Percentiles rank a stretch among this genome's conserved stretches.
phyloP scores from a whole-genome alignment of 2,888 invertebrate genomes.

The Coelinius sp. region DNA sequence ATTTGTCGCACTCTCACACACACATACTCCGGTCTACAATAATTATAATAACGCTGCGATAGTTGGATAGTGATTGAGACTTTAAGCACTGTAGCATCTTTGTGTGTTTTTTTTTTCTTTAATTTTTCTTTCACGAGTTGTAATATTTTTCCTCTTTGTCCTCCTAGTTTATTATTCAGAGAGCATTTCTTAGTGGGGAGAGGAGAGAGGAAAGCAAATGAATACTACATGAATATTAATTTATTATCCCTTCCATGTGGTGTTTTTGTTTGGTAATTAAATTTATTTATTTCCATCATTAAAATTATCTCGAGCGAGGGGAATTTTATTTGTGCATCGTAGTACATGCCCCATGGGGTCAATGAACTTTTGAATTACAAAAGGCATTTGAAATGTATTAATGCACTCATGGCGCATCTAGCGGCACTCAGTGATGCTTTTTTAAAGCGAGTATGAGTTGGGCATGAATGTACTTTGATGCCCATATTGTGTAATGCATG shows the following conservation, averaged over 20 bases:
- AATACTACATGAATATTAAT: conserved; percentile 10
- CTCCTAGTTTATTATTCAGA: conserved; percentile 37
- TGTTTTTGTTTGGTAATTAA: conserved; percentile 1
- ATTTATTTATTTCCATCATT: conserved; percentile 11
- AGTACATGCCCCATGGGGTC: conserved; percentile 6
- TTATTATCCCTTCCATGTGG: neutral
- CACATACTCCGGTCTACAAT: conserved; percentile 61
- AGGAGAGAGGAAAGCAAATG: conserved; percentile 5
- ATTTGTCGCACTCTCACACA: conserved; percentile 51
- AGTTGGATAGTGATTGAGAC: conserved; percentile 64
- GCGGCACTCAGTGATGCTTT: conserved; percentile 4
- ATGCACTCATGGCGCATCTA: neutral
- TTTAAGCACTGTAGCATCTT: conserved; percentile 54
- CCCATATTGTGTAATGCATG: neutral
- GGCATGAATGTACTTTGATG: neutral
- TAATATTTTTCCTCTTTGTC: neutral
- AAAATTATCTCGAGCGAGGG: conserved; percentile 10
- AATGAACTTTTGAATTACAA: conserved; percentile 20
- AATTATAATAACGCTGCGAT: conserved; percentile 67
- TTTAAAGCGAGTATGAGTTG: neutral
- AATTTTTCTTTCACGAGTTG: neutral
- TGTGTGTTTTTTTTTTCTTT: too few species aligned
- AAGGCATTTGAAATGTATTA: conserved; percentile 12
- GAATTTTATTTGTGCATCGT: neutral
- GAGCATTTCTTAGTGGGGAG: conserved; percentile 42